phyloP scores from a whole-genome alignment of 2,888 invertebrate genomes.

The Lepas anatifera region DNA sequence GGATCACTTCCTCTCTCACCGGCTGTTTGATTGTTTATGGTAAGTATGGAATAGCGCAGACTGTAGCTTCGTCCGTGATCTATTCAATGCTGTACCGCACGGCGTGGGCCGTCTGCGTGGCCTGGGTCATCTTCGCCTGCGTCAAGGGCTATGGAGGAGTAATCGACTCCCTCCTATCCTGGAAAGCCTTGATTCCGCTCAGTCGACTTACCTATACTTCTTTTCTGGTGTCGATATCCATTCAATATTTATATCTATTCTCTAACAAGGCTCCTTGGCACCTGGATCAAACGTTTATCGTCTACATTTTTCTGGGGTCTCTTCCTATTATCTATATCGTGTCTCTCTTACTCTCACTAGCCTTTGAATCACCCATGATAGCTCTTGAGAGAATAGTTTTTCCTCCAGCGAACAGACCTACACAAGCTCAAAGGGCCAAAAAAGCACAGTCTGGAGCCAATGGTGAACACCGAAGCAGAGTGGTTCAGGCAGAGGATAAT shows the following conservation, averaged over 20 bases:
- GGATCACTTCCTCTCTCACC: background rate
- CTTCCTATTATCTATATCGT: background rate
- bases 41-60: background rate
- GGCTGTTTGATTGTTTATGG: background rate
- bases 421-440: too few species aligned
- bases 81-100: background rate
- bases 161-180: conserved; percentile 14
- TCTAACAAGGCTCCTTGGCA: background rate
- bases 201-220: conserved; percentile 14
- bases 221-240: conserved; percentile 12
- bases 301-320: background rate
- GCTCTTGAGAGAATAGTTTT: background rate
- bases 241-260: background rate
- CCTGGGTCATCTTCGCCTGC: conserved; percentile 12
- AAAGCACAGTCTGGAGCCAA: too few species aligned
- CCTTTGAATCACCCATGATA: background rate
- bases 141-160: conserved; percentile 1
- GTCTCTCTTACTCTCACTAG: background rate
- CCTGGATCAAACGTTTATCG: background rate
- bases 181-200: conserved; percentile 10
- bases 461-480: too few species aligned
- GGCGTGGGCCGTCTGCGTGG: conserved; percentile 7
- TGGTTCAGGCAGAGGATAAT: too few species aligned
- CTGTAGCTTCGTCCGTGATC: background rate
- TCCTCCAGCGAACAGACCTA: too few species aligned